These are phyloP conservation scores for Oostethus manadensis DNA, from an alignment of 2,113 vertebrate genomes.

Conservation along the genomic window DNA sequence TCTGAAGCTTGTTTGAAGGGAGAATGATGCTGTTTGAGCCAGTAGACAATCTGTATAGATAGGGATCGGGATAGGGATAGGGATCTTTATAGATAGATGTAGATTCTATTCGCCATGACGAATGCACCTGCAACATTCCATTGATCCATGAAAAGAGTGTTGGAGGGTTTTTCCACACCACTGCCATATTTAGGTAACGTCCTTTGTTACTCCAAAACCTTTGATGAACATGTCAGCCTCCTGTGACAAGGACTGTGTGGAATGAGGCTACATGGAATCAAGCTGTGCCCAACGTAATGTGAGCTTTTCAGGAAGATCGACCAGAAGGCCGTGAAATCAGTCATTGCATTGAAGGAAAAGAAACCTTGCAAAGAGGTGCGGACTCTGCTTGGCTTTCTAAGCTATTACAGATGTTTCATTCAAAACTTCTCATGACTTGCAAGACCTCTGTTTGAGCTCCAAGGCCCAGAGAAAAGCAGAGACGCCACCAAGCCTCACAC, in stretches of 20 bases:
- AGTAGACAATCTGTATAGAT: no score
- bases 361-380: not conserved
- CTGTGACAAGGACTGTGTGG: not conserved
- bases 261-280: not conserved
- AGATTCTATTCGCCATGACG: not conserved
- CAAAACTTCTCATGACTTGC: not conserved
- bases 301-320: not conserved
- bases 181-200: no score
- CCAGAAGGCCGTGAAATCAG: not conserved
- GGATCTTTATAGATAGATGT: slow-evolving; percentile 6
- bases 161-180: not conserved
- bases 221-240: not conserved
- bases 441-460: not conserved
- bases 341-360: not conserved
- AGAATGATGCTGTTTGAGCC: no score
- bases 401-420: not conserved
- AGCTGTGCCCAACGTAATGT: not conserved
- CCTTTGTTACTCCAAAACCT: not conserved
- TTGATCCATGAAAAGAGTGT: not conserved
- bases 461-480: not conserved
- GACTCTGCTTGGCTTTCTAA: not conserved
- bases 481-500: no score
- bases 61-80: no score
- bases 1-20: no score
- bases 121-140: not conserved